Base-by-base conservation (phyloP, 2,113 vertebrate species). In the Atherinomorus stipes region DNA sequence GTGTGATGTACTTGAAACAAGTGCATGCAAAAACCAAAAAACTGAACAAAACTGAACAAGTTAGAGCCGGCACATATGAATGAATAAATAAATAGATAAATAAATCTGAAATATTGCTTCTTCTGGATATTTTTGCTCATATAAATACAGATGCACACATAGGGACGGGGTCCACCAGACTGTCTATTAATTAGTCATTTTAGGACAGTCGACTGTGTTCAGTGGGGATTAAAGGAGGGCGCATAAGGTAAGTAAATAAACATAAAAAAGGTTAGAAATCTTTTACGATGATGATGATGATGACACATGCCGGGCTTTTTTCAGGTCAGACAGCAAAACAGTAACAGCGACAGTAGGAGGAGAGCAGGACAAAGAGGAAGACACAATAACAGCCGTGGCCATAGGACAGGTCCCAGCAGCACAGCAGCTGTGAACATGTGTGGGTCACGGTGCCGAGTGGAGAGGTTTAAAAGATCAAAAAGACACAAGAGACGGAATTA, bases 291-390 rank as follows among this genome's bases (percentile, higher is more conserved):
- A 25, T 40, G 34, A 66, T 11, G 53, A 25, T n/a, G 53, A 74
- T 23, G 26, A 26, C 13, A 31, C 21, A 70, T 71, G 73, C 52
- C 64, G 12, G 49, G 23, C 25, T 26, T 22, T 7, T 57, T 74
- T 22, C 21, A 12, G 64, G 45, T 88, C 62, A 88, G 34, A 88
- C 51, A 58, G 71, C 64, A 34, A 89, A 89, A 63, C 85, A 88
- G 69, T 84, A 83, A 85, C 81, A 88, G 58, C 81, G 84, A 78
- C 82, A 87, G 79, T 86, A 89, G 64, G 81, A 81, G 18, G 87
- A 89, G 54, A 90, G 66, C 2, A 85, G 74, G 67, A 89, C 84
- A 60, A 85, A 76, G 44, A 89, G 81, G 52, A 91, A 76, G 76
- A 82, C 70, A 67, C 74, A 85, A 54, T 82, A 67, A 26, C 81